A percentile compares a stretch with the other conserved stretches of the same genome.
phyloP scores from a whole-genome alignment of 2,888 invertebrate genomes.

The Tinea pellionella region DNA sequence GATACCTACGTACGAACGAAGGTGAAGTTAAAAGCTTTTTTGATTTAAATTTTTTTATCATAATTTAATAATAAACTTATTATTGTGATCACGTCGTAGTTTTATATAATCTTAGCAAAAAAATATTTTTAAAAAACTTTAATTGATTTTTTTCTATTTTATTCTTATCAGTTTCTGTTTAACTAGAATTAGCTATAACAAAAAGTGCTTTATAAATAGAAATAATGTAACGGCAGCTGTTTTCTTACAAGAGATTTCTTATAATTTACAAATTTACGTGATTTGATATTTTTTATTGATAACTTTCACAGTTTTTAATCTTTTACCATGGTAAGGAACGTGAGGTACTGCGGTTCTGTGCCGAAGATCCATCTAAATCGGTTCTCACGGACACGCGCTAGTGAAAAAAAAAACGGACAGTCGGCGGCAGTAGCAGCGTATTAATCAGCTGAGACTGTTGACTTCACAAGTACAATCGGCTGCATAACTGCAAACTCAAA shows the following conservation, averaged over 20 bases:
- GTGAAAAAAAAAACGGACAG: constrained; percentile 19
- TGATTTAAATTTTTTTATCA: too few relatives aligned
- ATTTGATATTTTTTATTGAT: constrained; percentile 1
- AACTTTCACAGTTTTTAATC: constrained; percentile 9
- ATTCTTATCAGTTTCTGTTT: neutral
- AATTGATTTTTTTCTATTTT: neutral
- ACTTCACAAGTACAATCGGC: constrained; percentile 31
- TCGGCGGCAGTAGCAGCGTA: constrained; percentile 40
- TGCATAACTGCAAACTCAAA: too few relatives aligned
- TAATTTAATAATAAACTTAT: too few relatives aligned
- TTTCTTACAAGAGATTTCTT: too few relatives aligned
- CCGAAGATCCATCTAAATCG: constrained; percentile 28
- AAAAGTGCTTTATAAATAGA: neutral
- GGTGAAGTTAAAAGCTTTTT: too few relatives aligned
- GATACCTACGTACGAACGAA: too few relatives aligned
- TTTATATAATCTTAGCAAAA: too few relatives aligned
- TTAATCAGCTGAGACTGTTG: constrained; percentile 43
- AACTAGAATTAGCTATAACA: neutral
- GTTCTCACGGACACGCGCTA: constrained; percentile 60
- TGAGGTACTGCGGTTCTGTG: constrained; percentile 12
- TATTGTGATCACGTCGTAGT: too few relatives aligned
- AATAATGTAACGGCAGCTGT: neutral
- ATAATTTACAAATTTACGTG: neutral
- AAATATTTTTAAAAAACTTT: neutral
- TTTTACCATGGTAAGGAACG: constrained; percentile 12